Evolutionary conservation across 2,797 vertebrate genomes (phyloP), one percentile per base, ranked within the genome.

Genomic region (Cuniculus paca): DNA sequence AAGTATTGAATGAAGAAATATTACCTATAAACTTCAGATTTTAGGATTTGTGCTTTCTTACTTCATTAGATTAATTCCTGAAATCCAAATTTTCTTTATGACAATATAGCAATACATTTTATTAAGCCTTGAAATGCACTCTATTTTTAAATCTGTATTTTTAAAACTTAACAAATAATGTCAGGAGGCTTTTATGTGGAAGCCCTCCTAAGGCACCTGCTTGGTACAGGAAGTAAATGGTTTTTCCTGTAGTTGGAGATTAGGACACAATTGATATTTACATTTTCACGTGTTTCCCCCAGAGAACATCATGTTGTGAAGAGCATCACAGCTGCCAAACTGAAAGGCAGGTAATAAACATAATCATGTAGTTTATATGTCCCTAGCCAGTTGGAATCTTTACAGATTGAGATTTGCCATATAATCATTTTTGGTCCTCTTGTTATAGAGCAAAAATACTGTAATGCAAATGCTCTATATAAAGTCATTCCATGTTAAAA

Each of bases 41-140:
- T 83, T 93, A 80, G n/a, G 14, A 87, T 95, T 52, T 87, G 34
- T 96, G 56, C 82, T n/a, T 26, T 85, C 97, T 60, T 24, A 79
- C 93, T 96, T 65, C 88, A 97, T 90, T 94, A 83, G 39, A 36
- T 81, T 48, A 54, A 68, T 56, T 77, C 86, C 10, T 86, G n/a
- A 96, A 87, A 65, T 60, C 36, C 1, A 28, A 28, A 63, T 48
- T 85, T 65, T 17, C 22, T 90, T 95, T 88, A 36, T 72, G 86
- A 70, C 1, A 31, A 8, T 68, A 3, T 68, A 92, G 31, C 63
- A 31, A 54, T 77, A 48, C 9, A 72, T 83, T 92, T 70, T 39
- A 82, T 61, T 26, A 79, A 86, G 5, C 13, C 31, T 86, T 42
- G 48, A 90, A 87, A 54, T 88, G 22, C 9, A 61, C 8, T 63